phyloP scores from a whole-genome alignment of 2,797 vertebrate species.

The Varecia variegata region DNA sequence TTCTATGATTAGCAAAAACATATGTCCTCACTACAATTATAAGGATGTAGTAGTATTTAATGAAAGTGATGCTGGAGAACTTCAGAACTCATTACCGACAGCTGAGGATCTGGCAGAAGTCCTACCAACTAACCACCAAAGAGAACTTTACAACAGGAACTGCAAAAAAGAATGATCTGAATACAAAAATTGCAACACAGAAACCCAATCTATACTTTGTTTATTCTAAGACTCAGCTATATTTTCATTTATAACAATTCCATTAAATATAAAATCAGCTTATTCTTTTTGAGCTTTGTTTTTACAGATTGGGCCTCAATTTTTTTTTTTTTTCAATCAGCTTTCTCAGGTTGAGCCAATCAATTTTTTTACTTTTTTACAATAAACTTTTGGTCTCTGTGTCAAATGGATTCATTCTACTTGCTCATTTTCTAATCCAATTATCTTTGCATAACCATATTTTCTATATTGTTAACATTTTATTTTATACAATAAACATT shows the following conservation, averaged over 20 bases:
- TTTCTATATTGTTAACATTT: slow-evolving; percentile 30
- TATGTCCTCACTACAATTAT: background rate
- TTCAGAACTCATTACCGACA: background rate
- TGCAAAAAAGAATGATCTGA: background rate
- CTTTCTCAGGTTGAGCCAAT: background rate
- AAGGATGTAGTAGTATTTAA: slow-evolving; percentile 28
- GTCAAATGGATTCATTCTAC: slow-evolving; percentile 29
- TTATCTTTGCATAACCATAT: background rate
- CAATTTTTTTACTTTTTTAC: background rate
- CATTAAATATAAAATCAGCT: background rate
- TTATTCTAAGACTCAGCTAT: slow-evolving; percentile 23
- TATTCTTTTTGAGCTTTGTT: slow-evolving; percentile 6
- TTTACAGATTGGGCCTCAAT: background rate
- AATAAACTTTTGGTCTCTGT: slow-evolving; percentile 13
- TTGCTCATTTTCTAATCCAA: background rate
- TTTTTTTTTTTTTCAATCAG: background rate
- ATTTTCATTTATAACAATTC: background rate
- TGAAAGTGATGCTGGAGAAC: slow-evolving; percentile 27
- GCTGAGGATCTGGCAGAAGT: background rate
- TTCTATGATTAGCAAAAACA: slow-evolving; percentile 28
- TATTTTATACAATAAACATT: background rate
- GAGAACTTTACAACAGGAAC: background rate
- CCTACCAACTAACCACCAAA: slow-evolving; percentile 4
- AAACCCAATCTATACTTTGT: slow-evolving; percentile 3
- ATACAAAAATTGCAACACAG: background rate